Evolutionary conservation across 2,888 invertebrate species (phyloP), one percentile per base, ranked within the genome.

Genomic region (Drosophila sordidula): DNA sequence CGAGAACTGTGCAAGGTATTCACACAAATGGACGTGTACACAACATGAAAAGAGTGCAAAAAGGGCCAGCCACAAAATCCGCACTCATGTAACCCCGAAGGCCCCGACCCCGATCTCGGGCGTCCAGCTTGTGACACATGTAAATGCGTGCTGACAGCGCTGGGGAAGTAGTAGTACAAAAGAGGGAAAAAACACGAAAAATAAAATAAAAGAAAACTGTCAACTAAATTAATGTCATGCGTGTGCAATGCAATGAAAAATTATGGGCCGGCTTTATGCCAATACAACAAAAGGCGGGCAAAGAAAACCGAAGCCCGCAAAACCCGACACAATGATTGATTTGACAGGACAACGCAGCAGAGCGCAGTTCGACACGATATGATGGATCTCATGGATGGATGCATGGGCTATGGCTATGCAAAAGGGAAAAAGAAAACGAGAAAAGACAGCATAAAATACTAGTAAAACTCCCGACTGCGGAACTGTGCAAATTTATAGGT

Each of bases 181-280:
- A 64, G 75, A 78, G 67, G 64, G 54, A 47, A 41, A 75, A 76
- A 42, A 56, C 39, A 67, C 44, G 45, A 66, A 87, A 87, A 70
- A 74, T 62, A 86, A 87, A 70, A 74, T 62, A 81, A 87, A 90
- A 91, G 90, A 89, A 90, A 90, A 91, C 90, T 91, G 91, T 90
- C 90, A 91, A 89, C 90, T 86, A 89, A 90, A 89, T 90, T 88
- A 90, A 90, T 90, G 90, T 90, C 90, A 90, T 81, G 84, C 89
- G 85, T 82, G 84, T 83, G 84, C 91, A 90, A 87, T 89, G 90
- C 90, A 84, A 90, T 90, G 91, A 90, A 90, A 90, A 90, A 90
- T 91, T 90, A 91, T 90, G 90, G 84, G 58, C 73, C 80, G 86
- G 89, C 89, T 87, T 89, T 90, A 86, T 89, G 91, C 90, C 90